Conservation (phyloP, 2,797 vertebrate genomes). For the Leptodactylus fallax region DNA sequence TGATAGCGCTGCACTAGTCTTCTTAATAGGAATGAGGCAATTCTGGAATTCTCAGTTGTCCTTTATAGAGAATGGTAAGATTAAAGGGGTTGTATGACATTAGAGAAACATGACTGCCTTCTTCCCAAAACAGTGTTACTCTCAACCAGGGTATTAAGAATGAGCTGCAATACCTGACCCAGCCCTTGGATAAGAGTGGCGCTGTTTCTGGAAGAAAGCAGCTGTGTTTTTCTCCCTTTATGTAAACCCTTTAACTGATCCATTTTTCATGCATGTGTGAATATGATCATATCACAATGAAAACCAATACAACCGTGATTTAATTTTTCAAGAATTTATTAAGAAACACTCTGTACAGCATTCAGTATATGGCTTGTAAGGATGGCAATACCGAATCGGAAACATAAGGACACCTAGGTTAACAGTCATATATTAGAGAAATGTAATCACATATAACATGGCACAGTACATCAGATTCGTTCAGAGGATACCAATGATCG, state of each 20-base stretch:
- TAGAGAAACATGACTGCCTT: neutral
- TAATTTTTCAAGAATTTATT: conserved; percentile 77
- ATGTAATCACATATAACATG: conserved; percentile 40
- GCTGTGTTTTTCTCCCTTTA: too few species aligned
- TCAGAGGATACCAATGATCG: too few species aligned
- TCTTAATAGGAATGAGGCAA: too few species aligned
- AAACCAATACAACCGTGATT: conserved; percentile 62
- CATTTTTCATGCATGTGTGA: neutral
- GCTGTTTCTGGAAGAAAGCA: too few species aligned
- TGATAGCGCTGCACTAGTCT: too few species aligned
- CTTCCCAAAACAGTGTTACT: too few species aligned
- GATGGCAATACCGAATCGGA: conserved; percentile 31
- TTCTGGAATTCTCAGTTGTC: too few species aligned
- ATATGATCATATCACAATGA: neutral
- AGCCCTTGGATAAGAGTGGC: neutral
- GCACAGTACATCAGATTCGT: neutral
- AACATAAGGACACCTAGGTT: neutral
- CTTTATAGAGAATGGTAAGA: neutral
- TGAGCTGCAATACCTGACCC: neutral
- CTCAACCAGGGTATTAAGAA: neutral
- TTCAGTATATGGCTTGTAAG: conserved; percentile 40
- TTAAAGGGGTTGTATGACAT: neutral
- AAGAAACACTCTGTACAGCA: conserved; percentile 65
- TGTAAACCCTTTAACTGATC: neutral
- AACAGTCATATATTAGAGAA: conserved; percentile 40